Evolutionary conservation across 53 echinoderm and acorn worm species (phyloP), one percentile per base, ranked within the genome.

Genomic region (Pentamera pediparva): DNA sequence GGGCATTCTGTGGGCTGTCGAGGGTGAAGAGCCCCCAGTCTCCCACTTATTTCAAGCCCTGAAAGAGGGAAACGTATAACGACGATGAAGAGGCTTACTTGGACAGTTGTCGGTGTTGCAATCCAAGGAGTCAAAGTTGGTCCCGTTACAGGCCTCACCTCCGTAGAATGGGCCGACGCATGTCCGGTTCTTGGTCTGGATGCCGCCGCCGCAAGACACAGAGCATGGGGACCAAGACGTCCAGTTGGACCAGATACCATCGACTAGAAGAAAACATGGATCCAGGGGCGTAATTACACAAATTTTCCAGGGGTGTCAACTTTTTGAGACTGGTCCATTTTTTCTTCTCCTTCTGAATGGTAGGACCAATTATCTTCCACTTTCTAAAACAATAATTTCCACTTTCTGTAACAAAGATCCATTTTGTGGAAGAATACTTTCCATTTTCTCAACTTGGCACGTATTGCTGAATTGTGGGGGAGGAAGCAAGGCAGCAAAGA

Each of bases 181-280:
- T 29, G 67, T 83, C 48, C 90, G 56, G 53, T 76, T 86, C 62
- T 86, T 62, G 22, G 43, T 59, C 38, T 90, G 86, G 9, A 56
- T 39, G 41, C 90, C 86, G 9, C 86, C 86, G 55, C 83, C 90
- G 59, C 90, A 90, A 18, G 73, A 81, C 17, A 90, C 90, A 27
- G 86, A 56, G 47, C 90, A 90, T 36, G 56, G 19, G 26, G 83
- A 8, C 90, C 90, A 90, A 36, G 75, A 60, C 50, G 82, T 75
- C 90, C 90, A 90, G 17, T 58, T 40, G n/a, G 56, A 52, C 82
- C 75, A 90, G n/a, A 78, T 52, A 69, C 86, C 90, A 79, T 90
- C 83, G 25, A 86, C 90, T 90, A 43, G 35, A 48, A 35, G 24
- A 37, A 71, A 51, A 26, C 25, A 78, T 17, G n/a, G n/a, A 71